phyloP scores from a whole-genome alignment of 2,797 vertebrate species.

The Pteropus rufus region DNA sequence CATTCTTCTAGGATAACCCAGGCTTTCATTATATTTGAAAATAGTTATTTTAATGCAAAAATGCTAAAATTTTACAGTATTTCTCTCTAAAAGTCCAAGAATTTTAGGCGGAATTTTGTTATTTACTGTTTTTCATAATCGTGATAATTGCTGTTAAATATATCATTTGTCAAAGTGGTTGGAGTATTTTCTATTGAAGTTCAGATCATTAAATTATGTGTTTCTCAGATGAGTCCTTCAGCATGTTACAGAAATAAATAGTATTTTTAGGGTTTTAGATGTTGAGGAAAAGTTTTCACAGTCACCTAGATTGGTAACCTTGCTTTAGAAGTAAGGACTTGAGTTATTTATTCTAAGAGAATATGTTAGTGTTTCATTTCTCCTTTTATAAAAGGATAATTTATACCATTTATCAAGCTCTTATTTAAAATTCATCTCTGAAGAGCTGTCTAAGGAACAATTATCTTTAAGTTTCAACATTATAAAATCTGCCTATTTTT shows the following conservation, averaged over 20 bases:
- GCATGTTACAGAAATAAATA: neutral
- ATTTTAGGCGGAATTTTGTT: neutral
- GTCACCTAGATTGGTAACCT: neutral
- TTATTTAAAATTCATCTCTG: conserved; percentile 8
- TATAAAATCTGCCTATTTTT: neutral
- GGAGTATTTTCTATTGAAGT: conserved; percentile 1
- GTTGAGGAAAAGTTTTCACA: neutral
- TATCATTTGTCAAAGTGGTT: neutral
- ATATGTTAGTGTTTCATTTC: neutral
- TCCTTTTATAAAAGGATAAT: conserved; percentile 22
- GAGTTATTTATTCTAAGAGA: neutral
- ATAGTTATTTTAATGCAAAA: conserved; percentile 3
- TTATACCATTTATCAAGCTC: neutral
- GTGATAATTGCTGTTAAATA: conserved; percentile 21
- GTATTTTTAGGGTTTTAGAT: neutral
- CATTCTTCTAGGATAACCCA: neutral
- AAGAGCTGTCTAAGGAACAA: neutral
- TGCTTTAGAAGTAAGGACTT: neutral
- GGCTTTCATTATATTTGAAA: neutral
- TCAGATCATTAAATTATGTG: conserved; percentile 35
- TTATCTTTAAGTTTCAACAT: neutral
- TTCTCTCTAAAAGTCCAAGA: neutral
- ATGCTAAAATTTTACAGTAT: neutral
- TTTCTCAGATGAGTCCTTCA: neutral
- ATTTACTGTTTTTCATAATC: neutral